These are phyloP conservation scores for Poecilia velifera DNA, from an alignment of 2,797 vertebrate genomes.

Conservation along the genomic window DNA sequence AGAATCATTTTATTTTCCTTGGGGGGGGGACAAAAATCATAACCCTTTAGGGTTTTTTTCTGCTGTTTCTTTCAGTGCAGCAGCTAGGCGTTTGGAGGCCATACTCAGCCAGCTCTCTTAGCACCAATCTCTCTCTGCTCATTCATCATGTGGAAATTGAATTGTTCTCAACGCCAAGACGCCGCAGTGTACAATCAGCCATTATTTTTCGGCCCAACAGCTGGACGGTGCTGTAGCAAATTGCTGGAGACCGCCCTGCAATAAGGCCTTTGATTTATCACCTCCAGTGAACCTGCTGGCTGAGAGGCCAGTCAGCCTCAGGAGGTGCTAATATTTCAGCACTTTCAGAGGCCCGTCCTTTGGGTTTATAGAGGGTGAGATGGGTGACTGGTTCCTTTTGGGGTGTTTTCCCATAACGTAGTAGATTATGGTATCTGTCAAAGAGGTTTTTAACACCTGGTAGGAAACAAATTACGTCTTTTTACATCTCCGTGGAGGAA, in stretches of 20 bases:
- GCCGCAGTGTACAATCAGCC: constrained; percentile 70
- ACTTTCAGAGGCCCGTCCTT: constrained; percentile 35
- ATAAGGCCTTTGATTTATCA: constrained; percentile 76
- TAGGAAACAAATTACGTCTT: background rate
- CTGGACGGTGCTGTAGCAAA: constrained; percentile 72
- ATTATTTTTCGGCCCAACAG: constrained; percentile 73
- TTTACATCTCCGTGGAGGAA: background rate
- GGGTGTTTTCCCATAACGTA: constrained; percentile 5
- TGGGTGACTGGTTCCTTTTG: constrained; percentile 1
- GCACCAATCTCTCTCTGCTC: constrained; percentile 58
- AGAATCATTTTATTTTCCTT: constrained; percentile 26
- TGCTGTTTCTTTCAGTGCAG: constrained; percentile 30
- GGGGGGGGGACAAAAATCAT: background rate
- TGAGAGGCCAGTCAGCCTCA: constrained; percentile 63
- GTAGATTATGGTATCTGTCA: background rate
- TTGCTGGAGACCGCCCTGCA: constrained; percentile 56
- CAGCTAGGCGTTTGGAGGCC: constrained; percentile 39
- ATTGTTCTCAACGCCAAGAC: constrained; percentile 78
- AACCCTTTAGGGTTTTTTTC: constrained; percentile 24
- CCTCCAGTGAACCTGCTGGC: constrained; percentile 54
- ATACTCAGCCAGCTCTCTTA: constrained; percentile 47
- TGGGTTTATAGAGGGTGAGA: constrained; percentile 12
- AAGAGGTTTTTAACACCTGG: background rate
- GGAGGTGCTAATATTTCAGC: constrained; percentile 43
- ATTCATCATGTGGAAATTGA: constrained; percentile 80